Evolutionary conservation across 2,888 invertebrate genomes (phyloP), one percentile per base, ranked within the genome.

Genomic region (Agrochola circellaris): DNA sequence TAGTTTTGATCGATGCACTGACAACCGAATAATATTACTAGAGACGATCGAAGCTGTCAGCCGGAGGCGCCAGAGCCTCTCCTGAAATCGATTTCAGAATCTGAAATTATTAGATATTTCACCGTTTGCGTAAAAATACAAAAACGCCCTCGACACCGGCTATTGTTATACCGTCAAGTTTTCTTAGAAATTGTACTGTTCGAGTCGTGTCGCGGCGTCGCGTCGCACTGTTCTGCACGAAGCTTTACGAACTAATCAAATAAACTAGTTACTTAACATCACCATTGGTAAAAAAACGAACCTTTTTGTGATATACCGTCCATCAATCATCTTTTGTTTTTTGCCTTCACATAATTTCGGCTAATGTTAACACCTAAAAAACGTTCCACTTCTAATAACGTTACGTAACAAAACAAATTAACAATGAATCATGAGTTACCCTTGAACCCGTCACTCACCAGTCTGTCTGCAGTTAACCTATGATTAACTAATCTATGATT

Each of bases 361-460:
- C 45, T 58, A 66, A 75, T 30, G n/a, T 66, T 81, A 73, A 81
- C 76, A 48, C 54, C 38, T 42, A 75, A 77, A 85, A 77, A 82
- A 66, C 26, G 68, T 67, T 85, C 78, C 56, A 82, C 45, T 75
- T 75, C 60, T 72, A 81, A 84, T 26, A n/a, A 45, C 8, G 1
- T 79, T 74, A 85, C 48, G 38, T 75, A 77, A 86, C 75, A 76
- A 85, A 83, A 83, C 75, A 69, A 76, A 81, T 72, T 77, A 86
- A 69, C 62, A 51, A 82, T 85, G 77, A 79, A 77, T 82, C 87
- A 77, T 66, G 26, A 26, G 79, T 83, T 91, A 90, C 77, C 95
- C 95, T 94, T 95, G 95, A 94, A 94, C 94, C 90, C 89, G 90
- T 91, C 92, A 89, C 77, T 90, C 89, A 81, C 26, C 79, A 73